A percentile compares a stretch with the other conserved stretches of the same genome.
Conservation (phyloP, 2,888 invertebrate genomes). For the Odontothrips loti region DNA sequence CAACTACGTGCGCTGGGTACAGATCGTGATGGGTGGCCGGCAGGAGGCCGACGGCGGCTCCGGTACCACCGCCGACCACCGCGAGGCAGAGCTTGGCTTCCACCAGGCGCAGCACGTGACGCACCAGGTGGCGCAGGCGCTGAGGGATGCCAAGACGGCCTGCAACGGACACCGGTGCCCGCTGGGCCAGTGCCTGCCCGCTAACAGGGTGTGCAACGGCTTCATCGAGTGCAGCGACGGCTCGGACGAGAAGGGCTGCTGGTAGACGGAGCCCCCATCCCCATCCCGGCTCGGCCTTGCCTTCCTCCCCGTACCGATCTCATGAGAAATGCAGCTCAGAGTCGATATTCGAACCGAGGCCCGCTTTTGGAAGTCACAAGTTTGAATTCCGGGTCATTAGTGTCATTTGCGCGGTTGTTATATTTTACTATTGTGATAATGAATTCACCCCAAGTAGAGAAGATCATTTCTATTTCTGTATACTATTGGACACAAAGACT, state of each 20-base stretch:
- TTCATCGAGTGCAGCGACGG: conserved; percentile 73
- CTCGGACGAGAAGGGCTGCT: conserved; percentile 65
- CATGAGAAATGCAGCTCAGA: no score
- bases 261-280: conserved; percentile 36
- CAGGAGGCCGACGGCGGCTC: conserved; percentile 9
- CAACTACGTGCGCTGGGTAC: conserved; percentile 69
- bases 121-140: conserved; percentile 9
- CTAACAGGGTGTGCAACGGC: conserved; percentile 69
- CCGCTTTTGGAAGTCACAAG: no score
- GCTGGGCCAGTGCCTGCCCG: conserved; percentile 67
- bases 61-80: conserved; percentile 18
- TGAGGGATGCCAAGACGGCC: conserved; percentile 35
- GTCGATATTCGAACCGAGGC: no score
- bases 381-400: no score
- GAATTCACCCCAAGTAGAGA: no score
- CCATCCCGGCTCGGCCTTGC: no score
- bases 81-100: not conserved
- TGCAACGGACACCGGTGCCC: conserved; percentile 71
- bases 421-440: no score
- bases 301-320: no score
- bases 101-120: not conserved
- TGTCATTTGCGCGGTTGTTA: no score
- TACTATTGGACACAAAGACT: not conserved
- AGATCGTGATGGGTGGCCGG: conserved; percentile 50
- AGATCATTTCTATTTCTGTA: no score